Base-by-base conservation (phyloP, 1,140 invertebrate genomes). In the Trichonephila clavipes region DNA sequence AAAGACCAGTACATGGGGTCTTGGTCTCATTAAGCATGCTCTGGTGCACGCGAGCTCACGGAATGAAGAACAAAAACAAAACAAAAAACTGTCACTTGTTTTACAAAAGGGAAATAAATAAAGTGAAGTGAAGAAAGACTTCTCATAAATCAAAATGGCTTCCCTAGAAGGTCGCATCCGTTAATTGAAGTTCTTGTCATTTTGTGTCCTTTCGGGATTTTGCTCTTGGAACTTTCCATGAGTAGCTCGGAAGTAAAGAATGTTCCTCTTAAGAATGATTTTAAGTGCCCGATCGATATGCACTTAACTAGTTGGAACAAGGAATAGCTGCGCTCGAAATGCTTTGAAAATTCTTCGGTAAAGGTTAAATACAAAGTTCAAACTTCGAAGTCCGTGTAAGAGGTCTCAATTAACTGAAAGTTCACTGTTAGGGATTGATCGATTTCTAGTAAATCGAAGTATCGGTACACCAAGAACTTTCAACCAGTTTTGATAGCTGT, bases 181-280 rank as follows among this genome's bases (percentile, higher is more conserved):
- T 90, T 90, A 90, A 90, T 90, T 90, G 88, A 77, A 90, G 88
- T 77, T 88, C 40, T 69, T 90, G 88, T 90, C 88, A 90, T 81
- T 87, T 59, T 51, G 40, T 40, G 72, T 88, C 64, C 40, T 72
- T 44, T 34, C 12, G 40, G 21, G 24, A 64, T 24, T 64, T 40
- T 69, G 28, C 51, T 88, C 87, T 34, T 10, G 82, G 21, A 2
- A 19, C 51, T 24, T 51, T 83, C 34, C 40, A 34, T 28, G 18
- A 16, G 16, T 28, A 14, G 5, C 28, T 77, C 34, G 5, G 24
- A 77, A 77, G 34, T 77, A 51, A 51, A 51, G 51, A 51, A 51
- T 51, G 7, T 10, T 51, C 51, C 34, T 5, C 28, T 34, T 4
- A 40, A 40, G 72, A 77, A 34, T 18, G 28, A 77, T 40, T 77